phyloP scores from a whole-genome alignment of 2,113 vertebrate species.

The Brachyhypopomus gauderio region DNA sequence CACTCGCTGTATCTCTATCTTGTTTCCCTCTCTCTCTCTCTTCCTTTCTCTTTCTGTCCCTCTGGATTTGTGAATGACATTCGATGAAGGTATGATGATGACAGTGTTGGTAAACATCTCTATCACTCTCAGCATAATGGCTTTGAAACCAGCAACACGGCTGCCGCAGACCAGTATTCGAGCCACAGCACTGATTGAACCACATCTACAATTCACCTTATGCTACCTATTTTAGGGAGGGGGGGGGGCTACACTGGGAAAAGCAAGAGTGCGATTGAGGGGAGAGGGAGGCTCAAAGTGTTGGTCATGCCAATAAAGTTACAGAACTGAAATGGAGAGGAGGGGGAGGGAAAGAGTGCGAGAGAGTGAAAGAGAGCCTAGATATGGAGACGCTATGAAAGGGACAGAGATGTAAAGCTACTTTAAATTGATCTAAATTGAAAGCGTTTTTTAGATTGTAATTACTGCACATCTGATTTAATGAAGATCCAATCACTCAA shows the following conservation, averaged over 20 bases:
- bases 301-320: too few relatives aligned
- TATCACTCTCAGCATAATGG: neutral
- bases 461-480: neutral
- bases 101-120: conserved; percentile 41
- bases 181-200: conserved; percentile 1
- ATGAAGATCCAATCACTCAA: neutral
- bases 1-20: neutral
- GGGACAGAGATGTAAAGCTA: neutral
- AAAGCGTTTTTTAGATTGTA: neutral
- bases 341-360: neutral
- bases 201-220: neutral
- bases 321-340: neutral
- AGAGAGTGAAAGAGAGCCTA: neutral
- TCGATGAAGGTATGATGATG: conserved; percentile 24
- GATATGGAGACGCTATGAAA: neutral
- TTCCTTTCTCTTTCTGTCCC: neutral
- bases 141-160: conserved; percentile 5
- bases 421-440: neutral
- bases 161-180: neutral
- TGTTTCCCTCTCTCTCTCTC: neutral
- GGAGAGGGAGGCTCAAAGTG: neutral
- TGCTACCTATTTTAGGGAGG: neutral
- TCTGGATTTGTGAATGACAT: conserved; percentile 32
- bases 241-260: too few relatives aligned
- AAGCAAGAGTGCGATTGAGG: too few relatives aligned